Base-by-base conservation (phyloP, 2,797 vertebrate genomes). In the Craterocephalus amniculus region DNA sequence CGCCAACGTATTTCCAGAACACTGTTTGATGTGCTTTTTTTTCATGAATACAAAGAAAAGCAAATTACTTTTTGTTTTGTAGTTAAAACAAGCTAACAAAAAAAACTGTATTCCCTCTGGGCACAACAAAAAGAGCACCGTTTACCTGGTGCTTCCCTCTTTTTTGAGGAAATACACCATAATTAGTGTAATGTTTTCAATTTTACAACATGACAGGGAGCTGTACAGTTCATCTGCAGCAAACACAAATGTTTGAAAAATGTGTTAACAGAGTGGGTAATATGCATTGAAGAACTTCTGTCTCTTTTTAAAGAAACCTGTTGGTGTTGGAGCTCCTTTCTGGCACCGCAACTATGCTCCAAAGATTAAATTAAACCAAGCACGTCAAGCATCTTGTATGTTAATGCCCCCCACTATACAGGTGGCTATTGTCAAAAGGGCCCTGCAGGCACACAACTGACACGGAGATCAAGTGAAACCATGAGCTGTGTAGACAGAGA, bases 401-500 rank as follows among this genome's bases (percentile, higher is more conserved):
- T 75, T 70, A 86, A 81, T 68, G 58, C 49, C 12, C 67, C 63
- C 68, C 20, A 68, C 70, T 89, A 80, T 81, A 59, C 68, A 38
- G 58, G 16, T 24, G 26, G 64, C 76, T 74, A 79, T 77, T 78
- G 36, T 60, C 49, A 40, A 31, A 27, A 29, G 1, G 4, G 61
- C 24, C 75, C 72, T 40, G 67, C 57, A 79, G 81, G 70, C 67
- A 57, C 31, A 71, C 20, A 2, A 63, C 59, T 81, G 72, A 74
- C 76, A 59, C 20, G 9, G 65, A 78, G 67, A 87, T 89, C 75
- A 85, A 76, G 75, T 73, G 58, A 69, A 27, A 45, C 43, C 74
- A 86, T 79, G 76, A 74, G 70, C 78, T 74, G 57, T 71, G 75
- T 67, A 87, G 72, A 67, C 66, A 43, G 64, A 75, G 56, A 63